Evolutionary conservation across 1,140 invertebrate genomes (phyloP).

Genomic region (Apis cerana): DNA sequence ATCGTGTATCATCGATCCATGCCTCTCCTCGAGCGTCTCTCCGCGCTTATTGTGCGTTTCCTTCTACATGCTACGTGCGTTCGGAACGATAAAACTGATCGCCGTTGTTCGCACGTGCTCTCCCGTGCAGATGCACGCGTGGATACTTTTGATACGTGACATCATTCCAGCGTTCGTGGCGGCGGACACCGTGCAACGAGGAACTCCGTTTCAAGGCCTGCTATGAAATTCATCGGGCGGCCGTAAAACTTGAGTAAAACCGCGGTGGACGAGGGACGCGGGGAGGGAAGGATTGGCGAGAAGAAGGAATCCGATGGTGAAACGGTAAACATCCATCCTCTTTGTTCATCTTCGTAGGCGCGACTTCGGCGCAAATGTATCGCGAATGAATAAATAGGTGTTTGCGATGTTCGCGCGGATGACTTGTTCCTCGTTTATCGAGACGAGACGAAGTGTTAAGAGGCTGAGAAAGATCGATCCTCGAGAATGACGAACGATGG

Average conservation of each 20-base stretch:
- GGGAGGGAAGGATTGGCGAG: too few species aligned
- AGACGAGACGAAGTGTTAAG: too few species aligned
- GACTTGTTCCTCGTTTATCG: too few species aligned
- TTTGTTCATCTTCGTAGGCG: background rate
- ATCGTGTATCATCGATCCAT: too few species aligned
- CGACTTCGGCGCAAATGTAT: too few species aligned
- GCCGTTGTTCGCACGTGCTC: slow-evolving; percentile 56
- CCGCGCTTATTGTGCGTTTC: too few species aligned
- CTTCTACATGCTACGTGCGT: slow-evolving; percentile 7
- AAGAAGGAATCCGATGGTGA: background rate
- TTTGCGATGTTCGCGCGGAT: too few species aligned
- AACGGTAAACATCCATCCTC: background rate
- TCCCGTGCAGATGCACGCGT: background rate
- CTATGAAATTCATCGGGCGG: slow-evolving; percentile 44
- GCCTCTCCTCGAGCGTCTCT: too few species aligned
- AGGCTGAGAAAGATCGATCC: too few species aligned
- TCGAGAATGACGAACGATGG: too few species aligned
- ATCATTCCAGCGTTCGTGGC: slow-evolving; percentile 40
- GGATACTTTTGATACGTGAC: slow-evolving; percentile 64
- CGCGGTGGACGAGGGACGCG: too few species aligned
- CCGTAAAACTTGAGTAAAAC: slow-evolving; percentile 41
- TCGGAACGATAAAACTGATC: slow-evolving; percentile 48
- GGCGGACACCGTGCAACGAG: slow-evolving; percentile 13
- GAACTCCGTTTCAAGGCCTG: slow-evolving; percentile 38
- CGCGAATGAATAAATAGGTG: too few species aligned